Conservation (phyloP, 2,888 invertebrate genomes). For the Blastobasis adustella region DNA sequence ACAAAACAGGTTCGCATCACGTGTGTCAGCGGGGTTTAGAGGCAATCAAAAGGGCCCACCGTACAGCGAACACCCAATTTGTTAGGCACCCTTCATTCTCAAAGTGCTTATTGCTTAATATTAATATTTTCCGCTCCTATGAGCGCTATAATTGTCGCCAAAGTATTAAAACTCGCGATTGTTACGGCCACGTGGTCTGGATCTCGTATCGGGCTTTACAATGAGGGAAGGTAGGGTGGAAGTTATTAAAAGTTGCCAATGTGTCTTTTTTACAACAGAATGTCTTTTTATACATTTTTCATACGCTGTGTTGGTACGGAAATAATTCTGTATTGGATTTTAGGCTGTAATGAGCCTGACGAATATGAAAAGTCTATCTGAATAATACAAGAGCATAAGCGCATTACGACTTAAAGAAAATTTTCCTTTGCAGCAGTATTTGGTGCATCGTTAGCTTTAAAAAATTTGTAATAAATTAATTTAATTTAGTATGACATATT, state of each 20-base stretch:
- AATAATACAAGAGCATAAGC: too few relatives aligned
- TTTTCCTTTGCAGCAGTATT: too few relatives aligned
- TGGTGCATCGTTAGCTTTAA: too few relatives aligned
- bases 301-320: too few relatives aligned
- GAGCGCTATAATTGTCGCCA: conserved; percentile 57
- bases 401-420: too few relatives aligned
- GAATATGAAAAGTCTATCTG: too few relatives aligned
- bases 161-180: conserved; percentile 56
- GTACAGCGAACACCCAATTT: conserved; percentile 38
- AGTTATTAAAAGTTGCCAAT: not conserved
- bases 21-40: not conserved
- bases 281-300: too few relatives aligned
- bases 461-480: too few relatives aligned
- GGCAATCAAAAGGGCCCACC: conserved; percentile 1
- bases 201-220: conserved; percentile 19
- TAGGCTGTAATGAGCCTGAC: too few relatives aligned
- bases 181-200: conserved; percentile 43
- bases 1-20: too few relatives aligned
- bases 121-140: conserved; percentile 64
- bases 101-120: conserved; percentile 26
- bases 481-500: too few relatives aligned
- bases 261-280: not conserved
- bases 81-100: conserved; percentile 38
- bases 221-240: conserved; percentile 4
- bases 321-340: too few relatives aligned